A percentile compares a stretch with the other conserved stretches of the same genome.
Conservation (phyloP, 2,888 invertebrate species). For the Hipparchia semele region DNA sequence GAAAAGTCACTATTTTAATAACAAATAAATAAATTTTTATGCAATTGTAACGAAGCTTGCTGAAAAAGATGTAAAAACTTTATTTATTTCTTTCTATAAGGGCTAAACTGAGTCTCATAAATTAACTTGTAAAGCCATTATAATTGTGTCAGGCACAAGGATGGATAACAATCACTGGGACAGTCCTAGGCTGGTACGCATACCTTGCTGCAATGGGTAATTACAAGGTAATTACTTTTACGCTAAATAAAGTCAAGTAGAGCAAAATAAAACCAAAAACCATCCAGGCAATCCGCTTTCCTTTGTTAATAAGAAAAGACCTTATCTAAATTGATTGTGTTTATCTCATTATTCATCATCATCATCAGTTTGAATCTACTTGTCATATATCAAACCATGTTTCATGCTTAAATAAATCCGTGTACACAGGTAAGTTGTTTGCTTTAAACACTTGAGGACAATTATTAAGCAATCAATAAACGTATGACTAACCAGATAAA, state of each 20-base stretch:
- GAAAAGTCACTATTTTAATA: too few species aligned
- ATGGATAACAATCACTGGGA: too few species aligned
- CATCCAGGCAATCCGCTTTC: not conserved
- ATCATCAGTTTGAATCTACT: not conserved
- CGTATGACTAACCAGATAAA: not conserved
- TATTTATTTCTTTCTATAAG: too few species aligned
- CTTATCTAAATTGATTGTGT: not conserved
- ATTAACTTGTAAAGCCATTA: too few species aligned
- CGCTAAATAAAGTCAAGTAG: not conserved
- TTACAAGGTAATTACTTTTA: too few species aligned
- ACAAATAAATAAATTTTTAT: too few species aligned
- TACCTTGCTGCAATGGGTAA: too few species aligned
- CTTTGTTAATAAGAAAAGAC: not conserved
- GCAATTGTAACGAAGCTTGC: too few species aligned
- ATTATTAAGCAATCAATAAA: not conserved
- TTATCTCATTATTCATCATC: not conserved
- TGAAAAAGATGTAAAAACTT: too few species aligned
- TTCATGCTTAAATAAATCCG: slow-evolving; percentile 14
- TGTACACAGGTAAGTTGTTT: slow-evolving; percentile 13
- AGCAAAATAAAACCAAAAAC: not conserved
- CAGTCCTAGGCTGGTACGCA: too few species aligned
- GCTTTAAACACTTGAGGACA: slow-evolving; percentile 7
- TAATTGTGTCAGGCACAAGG: too few species aligned
- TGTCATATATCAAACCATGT: slow-evolving; percentile 5
- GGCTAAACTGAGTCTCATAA: too few species aligned